Conservation (phyloP, 2,797 vertebrate genomes). For the Phataginus tetradactyla region DNA sequence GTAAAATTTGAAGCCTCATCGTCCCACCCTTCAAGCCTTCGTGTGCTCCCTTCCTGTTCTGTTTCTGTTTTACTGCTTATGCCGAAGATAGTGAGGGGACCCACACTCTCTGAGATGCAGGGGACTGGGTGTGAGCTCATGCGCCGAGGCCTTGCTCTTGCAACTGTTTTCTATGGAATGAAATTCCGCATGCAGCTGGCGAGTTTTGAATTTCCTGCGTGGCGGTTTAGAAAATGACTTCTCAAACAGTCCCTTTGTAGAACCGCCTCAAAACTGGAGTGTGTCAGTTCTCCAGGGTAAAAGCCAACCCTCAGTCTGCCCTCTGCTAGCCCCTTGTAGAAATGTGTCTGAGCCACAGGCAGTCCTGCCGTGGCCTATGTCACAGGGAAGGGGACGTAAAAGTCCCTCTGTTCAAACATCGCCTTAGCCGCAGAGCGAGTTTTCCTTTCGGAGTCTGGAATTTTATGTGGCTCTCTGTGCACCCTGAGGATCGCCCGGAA, state of each 20-base stretch:
- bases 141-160: not conserved
- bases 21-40: not conserved
- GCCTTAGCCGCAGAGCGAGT: not conserved
- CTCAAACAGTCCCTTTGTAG: not conserved
- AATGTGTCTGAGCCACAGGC: not conserved
- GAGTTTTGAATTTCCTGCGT: not conserved
- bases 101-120: not conserved
- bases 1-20: not conserved
- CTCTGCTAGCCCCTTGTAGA: not conserved
- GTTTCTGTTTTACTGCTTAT: not conserved
- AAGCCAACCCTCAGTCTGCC: not conserved
- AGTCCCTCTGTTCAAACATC: not conserved
- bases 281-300: accelerated
- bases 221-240: not conserved
- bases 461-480: not conserved
- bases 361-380: accelerated
- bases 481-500: not conserved
- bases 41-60: not conserved
- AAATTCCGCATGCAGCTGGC: not conserved
- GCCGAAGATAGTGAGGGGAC: not conserved
- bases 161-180: not conserved
- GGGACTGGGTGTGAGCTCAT: not conserved
- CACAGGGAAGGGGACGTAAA: not conserved
- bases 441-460: not conserved
- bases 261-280: not conserved